Evolutionary conservation across 2,797 vertebrate species (phyloP), one percentile per base, ranked within the genome.

Genomic region (Chromis chromis): DNA sequence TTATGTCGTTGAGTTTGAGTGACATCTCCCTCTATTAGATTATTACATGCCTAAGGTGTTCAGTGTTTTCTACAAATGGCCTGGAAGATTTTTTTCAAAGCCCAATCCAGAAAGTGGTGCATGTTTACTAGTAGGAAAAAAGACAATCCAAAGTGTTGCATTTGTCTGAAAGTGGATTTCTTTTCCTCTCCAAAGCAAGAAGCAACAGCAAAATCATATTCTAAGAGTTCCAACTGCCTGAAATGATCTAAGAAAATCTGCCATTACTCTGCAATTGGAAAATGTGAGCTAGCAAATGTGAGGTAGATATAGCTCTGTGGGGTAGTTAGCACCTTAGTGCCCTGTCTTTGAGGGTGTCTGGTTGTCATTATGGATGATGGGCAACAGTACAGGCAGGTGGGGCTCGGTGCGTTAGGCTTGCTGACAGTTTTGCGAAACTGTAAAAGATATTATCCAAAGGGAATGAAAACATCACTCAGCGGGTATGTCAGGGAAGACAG

Each of bases 401-500:
- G 76, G 85, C 83, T 91, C 67, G 50, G 71, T 2, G 59, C 80
- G 84, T 78, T 70, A 56, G 82, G 78, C 89, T 70, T 52, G 76
- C 82, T 90, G 91, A 92, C 92, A 93, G 91, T 91, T 94, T 88
- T 77, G 84, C 83, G 1, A 91, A 93, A 94, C 92, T 93, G 92
- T 93, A 92, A 94, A 93, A 94, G 88, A 93, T 93, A 93, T 94
- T 94, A 93, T 93, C 91, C 76, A 66, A 86, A 83, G 85, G 88
- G 89, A 93, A 89, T 87, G 89, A 93, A 93, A 94, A 93, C 86
- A 90, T 81, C 88, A 85, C 93, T 93, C 91, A 81, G 90, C 79
- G 55, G 86, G 84, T 91, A 87, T 92, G 90, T 93, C 92, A 93
- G 86, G 79, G 86, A 90, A 93, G 93, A 94, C 87, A 78, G 92